Conservation (phyloP, 2,113 vertebrate genomes). For the Cyanoderma ruficeps region DNA sequence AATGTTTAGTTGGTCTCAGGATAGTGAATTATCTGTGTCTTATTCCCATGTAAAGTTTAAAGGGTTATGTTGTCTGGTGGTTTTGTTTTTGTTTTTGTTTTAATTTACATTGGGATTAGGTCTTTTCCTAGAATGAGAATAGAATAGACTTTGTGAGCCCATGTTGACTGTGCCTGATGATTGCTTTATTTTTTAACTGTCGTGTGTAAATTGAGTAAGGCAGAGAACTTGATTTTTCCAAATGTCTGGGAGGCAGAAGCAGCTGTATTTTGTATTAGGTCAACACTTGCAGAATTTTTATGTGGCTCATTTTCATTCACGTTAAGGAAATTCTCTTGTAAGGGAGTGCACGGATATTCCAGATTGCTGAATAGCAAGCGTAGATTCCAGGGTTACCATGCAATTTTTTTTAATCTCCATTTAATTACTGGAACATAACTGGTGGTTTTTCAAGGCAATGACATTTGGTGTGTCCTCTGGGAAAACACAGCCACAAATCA, state of each 20-base stretch:
- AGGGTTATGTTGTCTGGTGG: neutral
- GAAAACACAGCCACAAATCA: constrained; percentile 51
- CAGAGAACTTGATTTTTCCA: neutral
- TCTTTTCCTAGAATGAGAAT: neutral
- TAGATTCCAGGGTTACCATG: neutral
- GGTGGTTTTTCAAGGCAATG: constrained; percentile 42
- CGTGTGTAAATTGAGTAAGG: neutral
- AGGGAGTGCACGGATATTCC: neutral
- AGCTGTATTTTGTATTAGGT: neutral
- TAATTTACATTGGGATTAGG: neutral
- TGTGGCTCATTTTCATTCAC: neutral
- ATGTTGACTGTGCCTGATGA: neutral
- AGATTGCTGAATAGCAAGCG: neutral
- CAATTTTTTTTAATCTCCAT: neutral
- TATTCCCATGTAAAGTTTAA: neutral
- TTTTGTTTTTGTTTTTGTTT: neutral
- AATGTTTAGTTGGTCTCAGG: neutral
- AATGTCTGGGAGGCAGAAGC: neutral
- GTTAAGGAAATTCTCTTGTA: neutral
- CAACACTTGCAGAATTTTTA: neutral
- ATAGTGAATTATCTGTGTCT: neutral
- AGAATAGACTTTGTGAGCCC: neutral
- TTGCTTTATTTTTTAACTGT: neutral
- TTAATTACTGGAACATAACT: constrained; percentile 48
- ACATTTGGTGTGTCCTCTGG: constrained; percentile 25